phyloP scores from a whole-genome alignment of 2,797 vertebrate species.

The Cheirogaleus major region DNA sequence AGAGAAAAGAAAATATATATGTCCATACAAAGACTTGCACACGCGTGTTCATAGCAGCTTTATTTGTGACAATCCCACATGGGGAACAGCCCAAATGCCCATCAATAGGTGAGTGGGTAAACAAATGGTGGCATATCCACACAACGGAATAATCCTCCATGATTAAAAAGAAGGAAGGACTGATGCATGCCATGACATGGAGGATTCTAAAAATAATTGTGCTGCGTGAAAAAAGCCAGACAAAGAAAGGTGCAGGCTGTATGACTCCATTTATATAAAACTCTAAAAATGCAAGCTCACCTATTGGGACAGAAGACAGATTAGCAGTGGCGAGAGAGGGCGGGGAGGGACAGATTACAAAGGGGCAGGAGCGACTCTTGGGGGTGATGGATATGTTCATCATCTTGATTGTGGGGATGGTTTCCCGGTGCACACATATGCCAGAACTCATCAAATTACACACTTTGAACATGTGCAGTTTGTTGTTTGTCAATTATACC shows the following conservation, averaged over 20 bases:
- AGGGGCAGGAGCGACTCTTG: neutral
- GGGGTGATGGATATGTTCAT: neutral
- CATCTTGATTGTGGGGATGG: neutral
- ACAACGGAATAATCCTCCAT: neutral
- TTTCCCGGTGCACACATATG: neutral
- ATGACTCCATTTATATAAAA: neutral
- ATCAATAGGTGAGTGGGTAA: neutral
- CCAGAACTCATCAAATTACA: neutral
- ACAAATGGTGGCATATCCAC: neutral
- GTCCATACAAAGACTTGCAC: neutral
- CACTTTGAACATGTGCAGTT: neutral
- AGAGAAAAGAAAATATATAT: constrained; percentile 14
- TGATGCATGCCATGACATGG: neutral
- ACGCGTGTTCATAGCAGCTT: neutral
- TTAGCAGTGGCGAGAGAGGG: neutral
- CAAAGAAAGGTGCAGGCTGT: neutral
- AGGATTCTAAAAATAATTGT: constrained; percentile 24
- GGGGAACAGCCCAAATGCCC: neutral
- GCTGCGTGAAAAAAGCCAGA: neutral
- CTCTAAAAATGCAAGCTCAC: neutral
- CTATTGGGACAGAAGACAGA: neutral
- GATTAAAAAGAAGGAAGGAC: neutral
- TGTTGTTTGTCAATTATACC: neutral
- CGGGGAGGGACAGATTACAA: neutral
- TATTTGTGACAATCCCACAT: neutral